Evolutionary conservation across 2,113 vertebrate species (phyloP).

Genomic region (Bubo blakistoni): DNA sequence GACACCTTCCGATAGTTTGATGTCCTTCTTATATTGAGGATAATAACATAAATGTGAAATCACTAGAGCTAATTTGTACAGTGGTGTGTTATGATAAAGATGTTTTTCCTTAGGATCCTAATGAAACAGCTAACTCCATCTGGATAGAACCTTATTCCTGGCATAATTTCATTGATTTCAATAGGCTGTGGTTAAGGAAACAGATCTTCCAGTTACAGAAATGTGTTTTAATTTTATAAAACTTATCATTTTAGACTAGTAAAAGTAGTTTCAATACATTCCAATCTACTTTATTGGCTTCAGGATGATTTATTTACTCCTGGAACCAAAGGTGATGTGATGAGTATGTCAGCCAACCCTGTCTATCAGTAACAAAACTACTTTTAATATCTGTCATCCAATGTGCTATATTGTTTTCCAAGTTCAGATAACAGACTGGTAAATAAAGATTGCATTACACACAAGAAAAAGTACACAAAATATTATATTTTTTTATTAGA

Average conservation of each 20-base stretch:
- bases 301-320: neutral
- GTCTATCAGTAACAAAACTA: neutral
- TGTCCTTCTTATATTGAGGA: neutral
- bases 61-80: neutral
- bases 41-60: neutral
- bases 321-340: neutral
- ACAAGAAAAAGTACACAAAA: neutral
- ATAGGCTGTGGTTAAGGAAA: neutral
- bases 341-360: neutral
- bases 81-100: neutral
- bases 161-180: neutral
- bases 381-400: neutral
- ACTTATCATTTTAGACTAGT: neutral
- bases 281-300: neutral
- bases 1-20: neutral
- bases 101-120: neutral
- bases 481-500: neutral
- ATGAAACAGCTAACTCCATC: neutral
- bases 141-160: neutral
- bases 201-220: neutral
- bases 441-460: neutral
- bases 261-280: neutral
- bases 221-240: neutral
- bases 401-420: neutral
- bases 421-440: neutral